Percentiles rank a stretch among this genome's conserved stretches.
Conservation (phyloP, 2,797 vertebrate genomes). For the Catostomus latipinnis region DNA sequence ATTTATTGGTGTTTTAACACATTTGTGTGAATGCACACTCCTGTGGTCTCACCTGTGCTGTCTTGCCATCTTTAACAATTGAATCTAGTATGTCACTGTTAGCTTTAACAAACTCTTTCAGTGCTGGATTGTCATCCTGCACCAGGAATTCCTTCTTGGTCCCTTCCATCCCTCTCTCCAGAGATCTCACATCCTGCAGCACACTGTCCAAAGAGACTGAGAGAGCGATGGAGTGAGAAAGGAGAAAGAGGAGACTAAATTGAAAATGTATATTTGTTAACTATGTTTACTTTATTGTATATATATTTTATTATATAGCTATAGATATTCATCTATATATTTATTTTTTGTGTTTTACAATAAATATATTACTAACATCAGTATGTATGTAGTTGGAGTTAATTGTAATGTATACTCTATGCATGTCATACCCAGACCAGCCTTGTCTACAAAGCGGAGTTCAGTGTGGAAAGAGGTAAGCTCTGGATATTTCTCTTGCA, state of each 20-base stretch:
- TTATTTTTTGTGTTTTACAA: background rate
- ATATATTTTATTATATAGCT: too few species aligned
- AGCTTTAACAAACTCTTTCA: conserved; percentile 91
- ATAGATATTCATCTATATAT: background rate
- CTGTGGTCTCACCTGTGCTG: conserved; percentile 83
- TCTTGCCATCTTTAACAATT: conserved; percentile 89
- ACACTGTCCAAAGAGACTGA: conserved; percentile 91
- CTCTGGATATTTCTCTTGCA: conserved; percentile 89
- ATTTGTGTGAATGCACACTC: background rate
- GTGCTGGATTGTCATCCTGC: conserved; percentile 86
- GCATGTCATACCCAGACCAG: conserved; percentile 82
- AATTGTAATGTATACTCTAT: background rate
- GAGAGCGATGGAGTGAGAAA: background rate
- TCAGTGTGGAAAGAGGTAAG: conserved; percentile 86
- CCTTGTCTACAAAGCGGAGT: conserved; percentile 94
- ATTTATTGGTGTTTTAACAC: background rate
- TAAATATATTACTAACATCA: too few species aligned
- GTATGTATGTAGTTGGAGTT: too few species aligned
- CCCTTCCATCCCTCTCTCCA: conserved; percentile 93
- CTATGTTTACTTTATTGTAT: too few species aligned
- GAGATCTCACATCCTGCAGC: conserved; percentile 84
- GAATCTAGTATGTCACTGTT: conserved; percentile 84
- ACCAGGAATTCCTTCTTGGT: conserved; percentile 92
- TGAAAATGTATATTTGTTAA: too few species aligned
- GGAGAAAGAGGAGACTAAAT: too few species aligned